Evolutionary conservation across 2,797 vertebrate genomes (phyloP).

Genomic region (Acanthurus tractus): DNA sequence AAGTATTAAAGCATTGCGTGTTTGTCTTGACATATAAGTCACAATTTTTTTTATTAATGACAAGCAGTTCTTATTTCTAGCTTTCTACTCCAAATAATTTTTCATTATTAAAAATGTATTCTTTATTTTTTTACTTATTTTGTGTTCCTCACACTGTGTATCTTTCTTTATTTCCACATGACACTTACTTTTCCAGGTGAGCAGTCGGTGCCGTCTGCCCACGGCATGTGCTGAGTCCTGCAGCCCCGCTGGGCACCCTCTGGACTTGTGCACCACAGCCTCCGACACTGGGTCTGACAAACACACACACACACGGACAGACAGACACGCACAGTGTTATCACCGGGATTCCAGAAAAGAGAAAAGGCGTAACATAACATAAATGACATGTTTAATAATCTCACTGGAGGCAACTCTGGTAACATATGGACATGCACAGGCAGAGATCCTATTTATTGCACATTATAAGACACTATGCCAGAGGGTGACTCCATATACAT

Average conservation of each 20-base stretch:
- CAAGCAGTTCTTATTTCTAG: neutral
- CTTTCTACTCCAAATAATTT: neutral
- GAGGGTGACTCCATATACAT: slow-evolving; percentile 13
- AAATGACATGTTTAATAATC: slow-evolving; percentile 13
- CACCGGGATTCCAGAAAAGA: neutral
- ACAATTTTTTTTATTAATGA: neutral
- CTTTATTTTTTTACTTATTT: neutral
- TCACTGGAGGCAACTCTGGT: neutral
- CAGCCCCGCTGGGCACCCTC: slow-evolving; percentile 95
- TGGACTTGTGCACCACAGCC: slow-evolving; percentile 96
- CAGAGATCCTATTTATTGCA: slow-evolving; percentile 20
- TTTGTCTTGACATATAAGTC: slow-evolving; percentile 5
- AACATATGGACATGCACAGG: neutral
- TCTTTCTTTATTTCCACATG: slow-evolving; percentile 20
- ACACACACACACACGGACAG: slow-evolving; percentile 35
- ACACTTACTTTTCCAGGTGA: slow-evolving; percentile 92
- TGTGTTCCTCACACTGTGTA: neutral
- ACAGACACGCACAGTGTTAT: slow-evolving; percentile 12
- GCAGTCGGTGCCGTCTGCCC: slow-evolving; percentile 98
- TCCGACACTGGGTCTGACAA: slow-evolving; percentile 93
- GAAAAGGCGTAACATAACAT: neutral
- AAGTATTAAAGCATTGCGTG: neutral
- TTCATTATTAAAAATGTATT: neutral
- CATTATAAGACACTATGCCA: slow-evolving; percentile 17
- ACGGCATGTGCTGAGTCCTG: slow-evolving; percentile 97